phyloP scores from a whole-genome alignment of 2,888 invertebrate species.

The Camptogramma bilineatum region DNA sequence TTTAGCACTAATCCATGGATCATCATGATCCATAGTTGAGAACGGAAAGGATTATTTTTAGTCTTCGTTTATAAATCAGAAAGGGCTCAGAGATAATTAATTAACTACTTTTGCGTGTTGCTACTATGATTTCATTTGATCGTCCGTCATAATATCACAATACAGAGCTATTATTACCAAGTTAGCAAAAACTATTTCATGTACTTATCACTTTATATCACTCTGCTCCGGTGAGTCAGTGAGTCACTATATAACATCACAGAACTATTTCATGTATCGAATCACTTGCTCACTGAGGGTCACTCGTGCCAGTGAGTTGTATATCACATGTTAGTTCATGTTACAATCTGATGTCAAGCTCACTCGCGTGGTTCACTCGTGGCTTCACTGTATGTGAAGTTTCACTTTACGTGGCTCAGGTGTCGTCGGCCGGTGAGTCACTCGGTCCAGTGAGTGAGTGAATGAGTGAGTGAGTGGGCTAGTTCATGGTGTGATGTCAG shows the following conservation, averaged over 20 bases:
- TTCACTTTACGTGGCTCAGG: constrained; percentile 5
- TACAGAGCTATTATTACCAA: constrained; percentile 26
- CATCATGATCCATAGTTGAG: too few relatives aligned
- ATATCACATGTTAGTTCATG: not conserved
- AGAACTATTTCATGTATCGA: constrained; percentile 15
- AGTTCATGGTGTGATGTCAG: constrained; percentile 72
- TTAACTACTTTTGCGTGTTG: not conserved
- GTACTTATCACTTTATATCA: constrained; percentile 4
- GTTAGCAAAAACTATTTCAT: constrained; percentile 17
- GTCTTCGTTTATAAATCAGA: not conserved
- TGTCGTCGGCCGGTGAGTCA: constrained; percentile 7
- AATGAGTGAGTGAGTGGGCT: constrained; percentile 27
- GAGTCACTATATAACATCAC: constrained; percentile 22
- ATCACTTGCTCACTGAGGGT: constrained; percentile 7
- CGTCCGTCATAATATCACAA: constrained; percentile 22
- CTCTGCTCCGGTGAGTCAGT: constrained; percentile 8
- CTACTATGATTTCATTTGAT: not conserved
- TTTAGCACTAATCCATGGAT: too few relatives aligned
- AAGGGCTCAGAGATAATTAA: not conserved
- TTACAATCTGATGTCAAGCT: not conserved
- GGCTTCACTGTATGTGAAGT: not conserved
- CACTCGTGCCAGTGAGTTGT: constrained; percentile 5
- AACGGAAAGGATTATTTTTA: too few relatives aligned
- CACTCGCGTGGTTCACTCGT: not conserved
- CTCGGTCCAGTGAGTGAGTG: constrained; percentile 18